phyloP scores from a whole-genome alignment of 2,113 vertebrate genomes.

The Ahaetulla prasina region DNA sequence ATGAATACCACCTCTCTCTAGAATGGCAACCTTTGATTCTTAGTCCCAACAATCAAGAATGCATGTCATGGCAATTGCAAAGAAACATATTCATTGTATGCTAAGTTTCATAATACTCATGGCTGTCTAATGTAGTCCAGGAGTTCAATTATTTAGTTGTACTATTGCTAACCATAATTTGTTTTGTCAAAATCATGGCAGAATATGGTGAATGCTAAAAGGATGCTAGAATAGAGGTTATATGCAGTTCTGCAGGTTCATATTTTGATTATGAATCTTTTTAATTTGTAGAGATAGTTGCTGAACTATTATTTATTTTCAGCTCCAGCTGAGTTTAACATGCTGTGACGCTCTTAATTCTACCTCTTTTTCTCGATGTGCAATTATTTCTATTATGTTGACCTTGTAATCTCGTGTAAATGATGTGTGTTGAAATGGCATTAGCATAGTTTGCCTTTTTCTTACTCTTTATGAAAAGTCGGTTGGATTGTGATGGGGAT shows the following conservation, averaged over 20 bases:
- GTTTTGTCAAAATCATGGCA: neutral
- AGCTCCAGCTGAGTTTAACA: conserved; percentile 42
- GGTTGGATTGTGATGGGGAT: conserved; percentile 36
- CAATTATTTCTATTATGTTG: conserved; percentile 49
- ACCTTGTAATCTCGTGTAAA: conserved; percentile 36
- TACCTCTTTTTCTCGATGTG: conserved; percentile 33
- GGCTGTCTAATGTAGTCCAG: neutral
- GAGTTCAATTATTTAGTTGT: neutral
- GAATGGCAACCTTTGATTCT: neutral
- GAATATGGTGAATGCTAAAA: neutral
- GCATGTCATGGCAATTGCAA: neutral
- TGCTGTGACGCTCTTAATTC: conserved; percentile 44
- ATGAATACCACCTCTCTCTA: neutral
- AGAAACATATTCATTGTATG: neutral
- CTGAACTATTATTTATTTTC: conserved; percentile 10
- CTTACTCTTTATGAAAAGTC: neutral
- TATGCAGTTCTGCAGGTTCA: neutral
- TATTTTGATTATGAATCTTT: neutral
- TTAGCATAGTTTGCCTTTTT: conserved; percentile 17
- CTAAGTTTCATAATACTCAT: neutral
- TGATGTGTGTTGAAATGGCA: conserved; percentile 25
- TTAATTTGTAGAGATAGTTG: conserved; percentile 1
- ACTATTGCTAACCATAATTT: neutral
- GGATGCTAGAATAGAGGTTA: neutral
- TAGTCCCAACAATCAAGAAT: neutral